These are phyloP conservation scores for Bagarius yarrelli DNA, from an alignment of 2,113 vertebrate species.

Conservation along the genomic window DNA sequence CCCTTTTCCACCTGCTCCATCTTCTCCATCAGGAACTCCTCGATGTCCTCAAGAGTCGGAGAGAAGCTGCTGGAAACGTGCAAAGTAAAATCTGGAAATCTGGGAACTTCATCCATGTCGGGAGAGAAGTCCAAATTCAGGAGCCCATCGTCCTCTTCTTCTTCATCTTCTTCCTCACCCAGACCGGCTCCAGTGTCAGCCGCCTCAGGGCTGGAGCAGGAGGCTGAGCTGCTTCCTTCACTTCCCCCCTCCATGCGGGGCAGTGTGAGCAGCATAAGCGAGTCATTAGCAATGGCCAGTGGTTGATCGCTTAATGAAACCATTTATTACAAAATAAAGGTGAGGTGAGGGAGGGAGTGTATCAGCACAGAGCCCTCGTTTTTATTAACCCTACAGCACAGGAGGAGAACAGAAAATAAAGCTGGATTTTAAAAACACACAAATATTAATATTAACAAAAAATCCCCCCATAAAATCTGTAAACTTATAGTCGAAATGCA, in stretches of 20 bases:
- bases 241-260: constrained; percentile 58
- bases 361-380: constrained; percentile 12
- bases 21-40: constrained; percentile 84
- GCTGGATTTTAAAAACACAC: background rate
- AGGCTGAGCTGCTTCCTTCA: constrained; percentile 62
- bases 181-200: constrained; percentile 50
- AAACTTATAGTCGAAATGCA: too few relatives aligned
- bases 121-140: constrained; percentile 51
- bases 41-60: constrained; percentile 86
- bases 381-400: constrained; percentile 38
- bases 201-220: constrained; percentile 63
- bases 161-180: constrained; percentile 61
- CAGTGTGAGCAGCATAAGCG: constrained; percentile 63
- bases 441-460: too few relatives aligned
- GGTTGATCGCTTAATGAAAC: constrained; percentile 80
- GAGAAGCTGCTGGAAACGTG: constrained; percentile 71
- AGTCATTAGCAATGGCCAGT: constrained; percentile 66
- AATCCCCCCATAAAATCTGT: too few relatives aligned
- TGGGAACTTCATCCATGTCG: constrained; percentile 47
- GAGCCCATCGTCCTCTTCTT: constrained; percentile 60
- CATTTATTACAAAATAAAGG: constrained; percentile 70
- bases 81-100: constrained; percentile 73
- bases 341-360: constrained; percentile 29
- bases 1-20: constrained; percentile 72
- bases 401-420: constrained; percentile 5